phyloP scores from a whole-genome alignment of 1,140 invertebrate genomes.

The Brachionus sp. region DNA sequence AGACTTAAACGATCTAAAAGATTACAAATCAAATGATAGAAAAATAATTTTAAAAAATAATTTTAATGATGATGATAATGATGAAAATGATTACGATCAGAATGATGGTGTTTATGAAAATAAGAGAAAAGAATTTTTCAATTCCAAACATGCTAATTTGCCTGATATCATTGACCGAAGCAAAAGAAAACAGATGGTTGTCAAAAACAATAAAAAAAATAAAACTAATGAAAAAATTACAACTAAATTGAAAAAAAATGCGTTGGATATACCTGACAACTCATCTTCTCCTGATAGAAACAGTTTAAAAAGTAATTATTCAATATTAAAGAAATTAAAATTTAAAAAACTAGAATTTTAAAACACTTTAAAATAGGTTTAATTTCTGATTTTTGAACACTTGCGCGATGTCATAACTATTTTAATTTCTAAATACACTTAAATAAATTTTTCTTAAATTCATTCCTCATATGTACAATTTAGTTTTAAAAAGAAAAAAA shows the following conservation, averaged over 20 bases:
- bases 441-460: too few relatives aligned
- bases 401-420: too few relatives aligned
- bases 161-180: neutral
- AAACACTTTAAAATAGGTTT: too few relatives aligned
- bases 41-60: conserved; percentile 60
- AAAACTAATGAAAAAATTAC: neutral
- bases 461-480: too few relatives aligned
- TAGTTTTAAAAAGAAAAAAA: too few relatives aligned
- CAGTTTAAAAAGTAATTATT: neutral
- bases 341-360: too few relatives aligned
- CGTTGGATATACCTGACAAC: neutral
- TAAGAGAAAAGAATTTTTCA: neutral
- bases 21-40: conserved; percentile 49
- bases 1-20: conserved; percentile 50
- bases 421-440: too few relatives aligned
- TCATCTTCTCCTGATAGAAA: conserved; percentile 8
- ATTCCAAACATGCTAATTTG: neutral
- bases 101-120: neutral
- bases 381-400: too few relatives aligned
- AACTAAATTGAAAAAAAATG: neutral
- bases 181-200: neutral
- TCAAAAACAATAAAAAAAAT: neutral
- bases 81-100: neutral
- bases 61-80: conserved; percentile 47
- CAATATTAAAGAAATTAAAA: neutral